Evolutionary conservation across 2,113 vertebrate genomes (phyloP), one percentile per base, ranked within the genome.

Genomic region (Notothenia rossii): DNA sequence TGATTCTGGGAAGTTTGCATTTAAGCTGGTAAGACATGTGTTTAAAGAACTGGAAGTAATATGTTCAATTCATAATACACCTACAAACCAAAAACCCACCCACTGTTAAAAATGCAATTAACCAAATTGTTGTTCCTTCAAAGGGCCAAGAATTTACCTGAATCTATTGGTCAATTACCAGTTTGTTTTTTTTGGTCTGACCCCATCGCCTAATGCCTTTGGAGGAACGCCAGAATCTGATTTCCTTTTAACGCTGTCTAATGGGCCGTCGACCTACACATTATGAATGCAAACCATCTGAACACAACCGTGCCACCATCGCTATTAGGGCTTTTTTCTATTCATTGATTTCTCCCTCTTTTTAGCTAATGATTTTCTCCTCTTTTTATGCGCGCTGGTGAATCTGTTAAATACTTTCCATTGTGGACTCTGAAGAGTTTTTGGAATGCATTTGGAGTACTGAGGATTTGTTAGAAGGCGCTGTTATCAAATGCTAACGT

Each of bases 81-180:
- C 87, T 88, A 81, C 86, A 82, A 84, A 87, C 68, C 54, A 64
- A 79, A 88, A 89, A 71, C 74, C 76, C 36, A 64, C 54, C 75
- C 64, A 70, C 58, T 66, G 75, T 82, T 81, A 73, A 72, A 92
- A 87, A 88, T 64, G 64, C 75, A 87, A 89, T 90, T 86, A 89
- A 77, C 81, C 75, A 85, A 86, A 89, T 81, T 71, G 74, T 87
- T 91, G 75, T 86, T 84, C 77, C 78, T 83, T 72, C 65, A 70
- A 46, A 61, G 72, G 68, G 85, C 78, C 77, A 75, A 73, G 88
- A 87, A 90, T 92, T 93, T 90, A 93, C 74, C 85, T 85, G 86
- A 88, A 91, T 92, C 90, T 91, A 91, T 91, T 79, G 88, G 91
- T 91, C 90, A 91, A 92, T 93, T 91, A 92, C 77, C 56, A 86